Conservation (phyloP, 1,140 invertebrate genomes). For the Drosophila lacertosa region DNA sequence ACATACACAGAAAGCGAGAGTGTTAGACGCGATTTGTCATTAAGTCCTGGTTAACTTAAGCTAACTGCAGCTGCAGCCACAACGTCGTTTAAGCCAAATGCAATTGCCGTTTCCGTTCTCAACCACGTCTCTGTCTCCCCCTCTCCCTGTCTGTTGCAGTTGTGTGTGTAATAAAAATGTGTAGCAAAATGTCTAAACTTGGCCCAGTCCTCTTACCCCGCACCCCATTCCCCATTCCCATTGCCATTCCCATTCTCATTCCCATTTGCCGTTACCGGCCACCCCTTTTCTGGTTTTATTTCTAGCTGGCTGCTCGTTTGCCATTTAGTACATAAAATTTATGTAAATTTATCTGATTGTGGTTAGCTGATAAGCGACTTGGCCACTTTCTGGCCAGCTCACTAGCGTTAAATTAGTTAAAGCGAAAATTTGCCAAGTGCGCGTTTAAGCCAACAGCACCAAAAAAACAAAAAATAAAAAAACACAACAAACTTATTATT, state of each 20-base stretch:
- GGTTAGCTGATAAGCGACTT: conserved; percentile 53
- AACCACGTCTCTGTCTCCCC: conserved; percentile 19
- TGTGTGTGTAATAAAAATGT: conserved; percentile 56
- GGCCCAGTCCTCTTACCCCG: conserved; percentile 25
- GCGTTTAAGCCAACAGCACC: conserved; percentile 12
- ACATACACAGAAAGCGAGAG: not conserved
- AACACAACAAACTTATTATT: conserved; percentile 45
- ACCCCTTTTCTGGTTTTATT: conserved; percentile 16
- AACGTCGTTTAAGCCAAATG: conserved; percentile 50
- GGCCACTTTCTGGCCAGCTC: conserved; percentile 42
- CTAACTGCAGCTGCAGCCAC: not conserved
- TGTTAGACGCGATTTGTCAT: not conserved
- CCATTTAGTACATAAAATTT: conserved; percentile 60
- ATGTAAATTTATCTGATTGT: conserved; percentile 70
- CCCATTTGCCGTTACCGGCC: not conserved
- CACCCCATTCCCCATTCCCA: not conserved
- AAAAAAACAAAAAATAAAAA: too few species aligned
- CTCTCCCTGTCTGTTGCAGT: not conserved
- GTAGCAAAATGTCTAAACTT: conserved; percentile 62
- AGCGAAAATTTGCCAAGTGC: conserved; percentile 42
- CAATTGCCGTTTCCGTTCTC: conserved; percentile 52
- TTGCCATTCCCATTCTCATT: not conserved
- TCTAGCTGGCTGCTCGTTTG: conserved; percentile 14
- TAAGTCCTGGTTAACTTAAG: not conserved
- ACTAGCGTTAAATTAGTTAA: conserved; percentile 59